Evolutionary conservation across 2,888 invertebrate genomes (phyloP), one percentile per base, ranked within the genome.

Genomic region (Priocnemis perturbator): DNA sequence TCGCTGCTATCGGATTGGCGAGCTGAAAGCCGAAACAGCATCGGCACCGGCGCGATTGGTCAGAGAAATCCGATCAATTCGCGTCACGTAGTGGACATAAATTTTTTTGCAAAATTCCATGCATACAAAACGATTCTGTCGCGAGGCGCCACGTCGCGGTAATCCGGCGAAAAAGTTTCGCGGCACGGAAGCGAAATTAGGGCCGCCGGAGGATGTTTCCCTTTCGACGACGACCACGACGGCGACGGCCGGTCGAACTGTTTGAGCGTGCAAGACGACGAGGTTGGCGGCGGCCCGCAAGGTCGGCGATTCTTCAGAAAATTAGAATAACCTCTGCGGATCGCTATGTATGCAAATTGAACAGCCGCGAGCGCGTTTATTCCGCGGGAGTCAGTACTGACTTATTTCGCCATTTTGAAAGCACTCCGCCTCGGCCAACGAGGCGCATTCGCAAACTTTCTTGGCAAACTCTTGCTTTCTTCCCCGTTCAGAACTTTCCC

Each of bases 1-100:
- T 37, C 26, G 7, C 7, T 37, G 1, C 7, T 26, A 26, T 26
- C 26, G 26, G 26, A 26, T 26, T 26, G 26, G 26, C 26, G 26
- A 26, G 26, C 11, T 9, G 11, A 37, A 37, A 26, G 26, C 11
- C 37, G 11, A 37, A 37, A 37, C 37, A 37, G 7, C 7, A 11
- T 37, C 14, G 37, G 37, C 1, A 1, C 14, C 37, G 45, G 48
- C 50, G 57, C 26, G 21, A 44, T 14, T 19, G 9, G 59, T 17
- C n/a, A 21, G 59, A 55, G 21, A 23, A 23, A 55, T 19, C 20
- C 7, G 57, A 60, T 62, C 69, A 59, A 74, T 74, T 73, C 64
- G 70, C 60, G 60, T 71, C 74, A 72, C 73, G 76, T 73, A 73
- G 64, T 19, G 50, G 59, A 67, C 48, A 69, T 70, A 65, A 79